A percentile compares a stretch with the other conserved stretches of the same genome.
Evolutionary conservation across 2,888 invertebrate species (phyloP).

Genomic region (Zygothrica quintamaculata): DNA sequence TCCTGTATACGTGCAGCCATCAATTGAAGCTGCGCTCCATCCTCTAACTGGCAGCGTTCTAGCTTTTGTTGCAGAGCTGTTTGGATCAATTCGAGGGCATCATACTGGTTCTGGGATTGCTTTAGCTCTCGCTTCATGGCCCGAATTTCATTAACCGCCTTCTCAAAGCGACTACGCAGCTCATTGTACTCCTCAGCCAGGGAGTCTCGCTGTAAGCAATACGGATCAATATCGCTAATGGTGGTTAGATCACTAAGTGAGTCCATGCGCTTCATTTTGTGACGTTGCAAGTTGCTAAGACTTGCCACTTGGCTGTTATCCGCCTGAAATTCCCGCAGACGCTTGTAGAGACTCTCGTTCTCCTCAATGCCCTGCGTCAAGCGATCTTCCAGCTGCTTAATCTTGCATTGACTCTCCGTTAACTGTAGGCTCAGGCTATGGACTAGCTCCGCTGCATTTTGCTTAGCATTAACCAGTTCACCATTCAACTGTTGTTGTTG

Average conservation of each 20-base stretch:
- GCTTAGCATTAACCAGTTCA: conserved; percentile 88
- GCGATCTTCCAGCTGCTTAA: conserved; percentile 84
- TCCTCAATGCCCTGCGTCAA: conserved; percentile 90
- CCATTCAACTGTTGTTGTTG: conserved; percentile 87
- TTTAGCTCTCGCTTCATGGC: conserved; percentile 92
- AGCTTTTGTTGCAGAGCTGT: conserved; percentile 90
- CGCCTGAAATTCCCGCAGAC: conserved; percentile 90
- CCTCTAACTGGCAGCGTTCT: conserved; percentile 87
- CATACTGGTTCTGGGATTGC: conserved; percentile 91
- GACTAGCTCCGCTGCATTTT: conserved; percentile 89
- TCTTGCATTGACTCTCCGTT: conserved; percentile 87
- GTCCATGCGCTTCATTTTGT: conserved; percentile 87
- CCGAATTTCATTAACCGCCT: conserved; percentile 92
- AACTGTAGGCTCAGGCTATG: conserved; percentile 89
- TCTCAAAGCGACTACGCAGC: conserved; percentile 90
- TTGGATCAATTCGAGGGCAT: conserved; percentile 92
- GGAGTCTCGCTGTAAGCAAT: conserved; percentile 90
- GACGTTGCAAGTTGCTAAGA: conserved; percentile 82
- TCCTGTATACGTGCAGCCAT: conserved; percentile 94
- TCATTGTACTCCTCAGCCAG: conserved; percentile 93
- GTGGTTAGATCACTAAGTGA: conserved; percentile 93
- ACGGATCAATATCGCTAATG: conserved; percentile 91
- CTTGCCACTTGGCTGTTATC: conserved; percentile 78
- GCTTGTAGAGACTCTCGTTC: conserved; percentile 90
- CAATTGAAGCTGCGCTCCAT: conserved; percentile 90